Evolutionary conservation across 2,113 vertebrate genomes (phyloP).

Genomic region (Oncorhynchus keta): DNA sequence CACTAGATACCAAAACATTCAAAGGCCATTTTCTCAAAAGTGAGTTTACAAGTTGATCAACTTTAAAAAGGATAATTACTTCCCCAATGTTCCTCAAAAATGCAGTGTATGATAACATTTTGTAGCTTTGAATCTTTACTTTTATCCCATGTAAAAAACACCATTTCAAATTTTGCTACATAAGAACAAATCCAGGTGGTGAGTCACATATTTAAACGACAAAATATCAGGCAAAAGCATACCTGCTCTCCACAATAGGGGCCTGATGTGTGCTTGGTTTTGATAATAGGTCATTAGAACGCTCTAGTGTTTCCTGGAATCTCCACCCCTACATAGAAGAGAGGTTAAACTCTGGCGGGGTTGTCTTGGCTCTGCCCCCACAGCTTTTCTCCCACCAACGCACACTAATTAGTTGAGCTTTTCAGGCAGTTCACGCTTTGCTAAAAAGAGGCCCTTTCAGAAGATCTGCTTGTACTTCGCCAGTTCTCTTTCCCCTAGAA

Average conservation of each 20-base stretch:
- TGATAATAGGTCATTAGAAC: conserved; percentile 29
- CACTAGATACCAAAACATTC: too few relatives aligned
- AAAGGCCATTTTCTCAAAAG: too few relatives aligned
- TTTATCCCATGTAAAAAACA: too few relatives aligned
- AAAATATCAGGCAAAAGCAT: too few relatives aligned
- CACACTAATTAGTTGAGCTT: not conserved
- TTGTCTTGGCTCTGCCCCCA: not conserved
- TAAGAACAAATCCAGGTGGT: too few relatives aligned
- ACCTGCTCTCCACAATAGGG: conserved; percentile 14
- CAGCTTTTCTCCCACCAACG: not conserved
- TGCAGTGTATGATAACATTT: too few relatives aligned
- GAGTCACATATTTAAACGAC: too few relatives aligned
- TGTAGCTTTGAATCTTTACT: too few relatives aligned
- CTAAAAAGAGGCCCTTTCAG: not conserved
- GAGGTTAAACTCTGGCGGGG: not conserved
- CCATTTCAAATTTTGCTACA: too few relatives aligned
- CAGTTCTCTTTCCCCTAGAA: conserved; percentile 3
- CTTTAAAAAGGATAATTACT: too few relatives aligned
- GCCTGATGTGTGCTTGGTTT: conserved; percentile 17
- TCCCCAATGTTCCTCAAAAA: too few relatives aligned
- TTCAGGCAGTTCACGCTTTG: not conserved
- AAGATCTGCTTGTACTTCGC: not conserved
- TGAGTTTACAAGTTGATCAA: too few relatives aligned
- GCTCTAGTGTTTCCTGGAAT: conserved; percentile 14
- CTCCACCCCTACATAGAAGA: not conserved